Base-by-base conservation (phyloP, 2,888 invertebrate genomes). In the Marasmarcha lunaedactyla region DNA sequence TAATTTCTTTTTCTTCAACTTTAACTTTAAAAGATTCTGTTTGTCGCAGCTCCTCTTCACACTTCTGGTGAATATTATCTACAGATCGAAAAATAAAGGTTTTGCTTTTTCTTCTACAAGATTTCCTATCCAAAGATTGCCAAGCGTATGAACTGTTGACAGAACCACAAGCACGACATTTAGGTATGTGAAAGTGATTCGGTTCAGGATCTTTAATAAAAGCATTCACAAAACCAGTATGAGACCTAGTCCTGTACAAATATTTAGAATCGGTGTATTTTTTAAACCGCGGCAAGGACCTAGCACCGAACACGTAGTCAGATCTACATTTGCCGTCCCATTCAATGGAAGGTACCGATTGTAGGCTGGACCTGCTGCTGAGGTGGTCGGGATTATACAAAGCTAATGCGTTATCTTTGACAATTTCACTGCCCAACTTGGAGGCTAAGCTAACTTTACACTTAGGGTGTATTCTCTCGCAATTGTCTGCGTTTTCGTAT, bases 141-240 rank as follows among this genome's bases (percentile, higher is more conserved):
- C 30, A 30, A 0, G 59, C 51, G 45, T 69, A 73, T 0, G 66
- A 61, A 6, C 52, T 47, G 26, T 54, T 68, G 0, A 56, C 51
- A 4, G 65, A 52, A 1, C 73, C 69, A 25, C 72, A 77, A 4
- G 71, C 71, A 0, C 51, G 50, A 41, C 69, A 76, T 38, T 59
- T 66, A 0, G 84, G 84, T 1, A 83, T n/a, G 46, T 84, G 84
- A 46, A 64, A 84, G 44, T 84, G 84, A 0, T 30, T 44, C 0
- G 84, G 84, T 27, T 70, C 65, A 0, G 83, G 81, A 40, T 83
- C 63, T 48, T 62, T 71, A 0, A 76, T 53, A 37, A 58, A 69
- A 0, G 71, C 56, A 48, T 81, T 81, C 0, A 81, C 53, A 40
- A 81, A 83, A 2, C 83, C 77, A 13, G 77, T 59, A 36, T 79